phyloP scores from a whole-genome alignment of 2,888 invertebrate species.

The Erebia aethiops region DNA sequence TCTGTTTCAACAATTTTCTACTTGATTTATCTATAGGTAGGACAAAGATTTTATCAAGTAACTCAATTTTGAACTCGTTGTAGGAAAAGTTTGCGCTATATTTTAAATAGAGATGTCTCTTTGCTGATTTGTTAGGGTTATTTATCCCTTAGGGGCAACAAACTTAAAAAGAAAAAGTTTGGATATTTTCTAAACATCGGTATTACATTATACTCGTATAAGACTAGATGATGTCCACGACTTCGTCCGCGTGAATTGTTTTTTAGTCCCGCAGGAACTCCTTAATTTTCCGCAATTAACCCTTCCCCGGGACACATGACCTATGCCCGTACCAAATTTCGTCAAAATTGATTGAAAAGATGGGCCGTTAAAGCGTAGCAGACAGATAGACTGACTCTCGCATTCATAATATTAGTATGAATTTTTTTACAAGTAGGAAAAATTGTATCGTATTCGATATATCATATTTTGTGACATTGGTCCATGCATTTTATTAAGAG shows the following conservation, averaged over 20 bases:
- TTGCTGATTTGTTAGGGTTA: slow-evolving; percentile 3
- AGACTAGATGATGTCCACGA: no score
- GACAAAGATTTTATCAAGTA: no score
- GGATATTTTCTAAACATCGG: background rate
- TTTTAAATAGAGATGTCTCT: background rate
- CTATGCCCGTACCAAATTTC: no score
- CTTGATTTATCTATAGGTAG: background rate
- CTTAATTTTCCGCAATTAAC: no score
- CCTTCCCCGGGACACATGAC: no score
- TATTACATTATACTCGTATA: background rate
- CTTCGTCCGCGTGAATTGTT: no score
- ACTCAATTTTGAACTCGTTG: background rate
- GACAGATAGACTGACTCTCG: no score
- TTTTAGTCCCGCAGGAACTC: no score
- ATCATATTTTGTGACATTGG: no score
- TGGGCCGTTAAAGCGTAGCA: no score
- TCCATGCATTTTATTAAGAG: no score
- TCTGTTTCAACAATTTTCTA: background rate
- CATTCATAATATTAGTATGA: background rate
- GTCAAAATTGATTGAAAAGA: no score
- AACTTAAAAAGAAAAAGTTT: background rate
- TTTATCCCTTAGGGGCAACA: background rate
- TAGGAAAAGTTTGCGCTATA: background rate
- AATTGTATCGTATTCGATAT: background rate
- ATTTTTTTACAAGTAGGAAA: background rate